Evolutionary conservation across 2,888 invertebrate species (phyloP).

Genomic region (Laothoe populi): DNA sequence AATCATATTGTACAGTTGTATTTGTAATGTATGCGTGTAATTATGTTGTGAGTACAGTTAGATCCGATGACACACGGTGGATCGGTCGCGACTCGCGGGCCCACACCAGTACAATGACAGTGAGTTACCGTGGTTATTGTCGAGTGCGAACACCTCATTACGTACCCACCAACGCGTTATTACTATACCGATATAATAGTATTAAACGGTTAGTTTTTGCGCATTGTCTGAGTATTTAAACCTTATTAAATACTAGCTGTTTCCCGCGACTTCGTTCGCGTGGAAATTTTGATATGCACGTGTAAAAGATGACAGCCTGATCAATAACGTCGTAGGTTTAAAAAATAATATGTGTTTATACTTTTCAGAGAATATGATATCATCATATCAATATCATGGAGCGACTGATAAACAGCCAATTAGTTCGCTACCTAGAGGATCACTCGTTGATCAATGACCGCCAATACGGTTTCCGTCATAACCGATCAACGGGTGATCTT

Average conservation of each 20-base stretch:
- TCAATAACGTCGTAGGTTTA: too few species aligned
- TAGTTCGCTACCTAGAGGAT: too few species aligned
- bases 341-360: too few species aligned
- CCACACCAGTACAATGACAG: background rate
- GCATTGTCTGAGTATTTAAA: background rate
- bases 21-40: background rate
- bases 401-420: too few species aligned
- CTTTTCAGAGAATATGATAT: too few species aligned
- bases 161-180: background rate
- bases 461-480: too few species aligned
- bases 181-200: background rate
- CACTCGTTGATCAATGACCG: too few species aligned
- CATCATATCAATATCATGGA: too few species aligned
- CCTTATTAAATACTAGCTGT: background rate
- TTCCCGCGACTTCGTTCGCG: too few species aligned
- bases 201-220: conserved; percentile 6
- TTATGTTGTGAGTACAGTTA: conserved; percentile 1
- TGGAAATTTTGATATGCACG: too few species aligned
- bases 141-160: background rate
- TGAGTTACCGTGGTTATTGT: conserved; percentile 2
- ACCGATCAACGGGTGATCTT: too few species aligned
- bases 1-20: background rate
- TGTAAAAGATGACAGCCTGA: too few species aligned
- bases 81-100: background rate
- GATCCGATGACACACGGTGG: conserved; percentile 7